Evolutionary conservation across 1,140 invertebrate species (phyloP), one percentile per base, ranked within the genome.

Genomic region (Aphis gossypii): DNA sequence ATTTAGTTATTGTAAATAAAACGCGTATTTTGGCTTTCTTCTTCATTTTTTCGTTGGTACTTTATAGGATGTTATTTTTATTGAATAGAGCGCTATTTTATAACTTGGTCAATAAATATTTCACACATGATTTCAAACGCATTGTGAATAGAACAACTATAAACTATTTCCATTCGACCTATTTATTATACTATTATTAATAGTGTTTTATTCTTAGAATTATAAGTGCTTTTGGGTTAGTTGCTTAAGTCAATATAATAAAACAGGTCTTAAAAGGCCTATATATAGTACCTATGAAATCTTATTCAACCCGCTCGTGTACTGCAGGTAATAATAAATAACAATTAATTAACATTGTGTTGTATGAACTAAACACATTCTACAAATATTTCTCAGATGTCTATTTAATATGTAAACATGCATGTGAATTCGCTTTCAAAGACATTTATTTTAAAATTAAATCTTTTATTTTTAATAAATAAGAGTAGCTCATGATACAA

Each of bases 111-210:
- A 87, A 87, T 87, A 87, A 87, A 87, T 87, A 48, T 48, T 87
- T 87, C n/a, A 46, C 86, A 48, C 46, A 18, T 87, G 44, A 87
- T 51, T 87, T 87, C 86, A 87, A 18, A 20, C 86, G 8, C 30
- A 87, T 35, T 35, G 44, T 20, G 46, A 87, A 48, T 51, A 87
- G 20, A 30, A n/a, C 30, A 35, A n/a, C 18, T n/a, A 21, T 87
- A 48, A 30, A 87, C 44, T 87, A 48, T 87, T 87, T 87, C 30
- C 86, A 51, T 87, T 51, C 48, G 86, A 87, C 86, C 86, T 87
- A 87, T 87, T 87, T 87, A 30, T 18, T 51, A n/a, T 83, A 38
- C 20, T 20, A 56, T 25, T 68, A 18, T 76, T 76, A 76, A 35
- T 51, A n/a, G 30, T 87, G 44, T 51, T 48, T 87, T 35, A 23